Conservation (phyloP, 2,797 vertebrate species). For the Gallirallus australis region DNA sequence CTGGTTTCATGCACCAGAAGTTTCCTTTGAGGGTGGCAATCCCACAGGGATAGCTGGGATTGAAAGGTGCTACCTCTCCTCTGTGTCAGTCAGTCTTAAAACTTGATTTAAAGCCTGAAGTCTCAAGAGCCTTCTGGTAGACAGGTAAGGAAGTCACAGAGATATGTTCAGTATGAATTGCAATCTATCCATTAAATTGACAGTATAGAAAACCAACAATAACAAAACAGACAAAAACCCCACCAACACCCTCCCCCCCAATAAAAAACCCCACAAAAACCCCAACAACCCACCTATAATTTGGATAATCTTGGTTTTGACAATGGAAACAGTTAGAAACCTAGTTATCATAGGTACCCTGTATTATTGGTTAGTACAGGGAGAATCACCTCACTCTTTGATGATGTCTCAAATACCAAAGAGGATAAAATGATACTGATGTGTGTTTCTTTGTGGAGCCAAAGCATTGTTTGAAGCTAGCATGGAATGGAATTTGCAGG, state of each 20-base stretch:
- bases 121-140: background rate
- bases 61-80: background rate
- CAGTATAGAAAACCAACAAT: background rate
- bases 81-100: background rate
- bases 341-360: accelerated
- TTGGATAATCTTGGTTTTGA: background rate
- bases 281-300: background rate
- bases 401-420: background rate
- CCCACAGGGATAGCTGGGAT: background rate
- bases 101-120: background rate
- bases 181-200: background rate
- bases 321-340: background rate
- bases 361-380: background rate
- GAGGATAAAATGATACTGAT: background rate
- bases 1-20: background rate
- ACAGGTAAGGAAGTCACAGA: background rate
- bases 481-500: background rate
- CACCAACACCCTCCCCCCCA: too few relatives aligned
- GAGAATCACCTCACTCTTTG: background rate
- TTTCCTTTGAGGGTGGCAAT: background rate
- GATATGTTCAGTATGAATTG: background rate
- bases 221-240: too few relatives aligned
- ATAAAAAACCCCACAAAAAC: accelerated
- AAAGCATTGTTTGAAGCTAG: background rate
- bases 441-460: background rate